These are phyloP conservation scores for Vanacampus margaritifer DNA, from an alignment of 2,113 vertebrate genomes.

Conservation along the genomic window DNA sequence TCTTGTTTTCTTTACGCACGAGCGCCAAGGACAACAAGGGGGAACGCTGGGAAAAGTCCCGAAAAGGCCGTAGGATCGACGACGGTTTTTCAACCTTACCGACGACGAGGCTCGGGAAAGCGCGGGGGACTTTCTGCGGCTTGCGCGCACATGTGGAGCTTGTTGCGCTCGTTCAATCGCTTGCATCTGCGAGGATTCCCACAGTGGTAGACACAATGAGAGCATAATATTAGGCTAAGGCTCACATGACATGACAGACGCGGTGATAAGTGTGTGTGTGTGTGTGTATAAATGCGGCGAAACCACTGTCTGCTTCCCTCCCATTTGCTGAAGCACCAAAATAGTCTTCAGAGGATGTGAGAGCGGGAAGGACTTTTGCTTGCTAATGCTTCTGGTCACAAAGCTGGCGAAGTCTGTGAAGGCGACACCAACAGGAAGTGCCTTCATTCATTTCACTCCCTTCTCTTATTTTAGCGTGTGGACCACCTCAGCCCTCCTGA, in stretches of 20 bases:
- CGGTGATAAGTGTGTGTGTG: constrained; percentile 8
- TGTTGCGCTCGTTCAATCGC: constrained; percentile 16
- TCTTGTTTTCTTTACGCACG: constrained; percentile 13
- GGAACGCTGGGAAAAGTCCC: constrained; percentile 40
- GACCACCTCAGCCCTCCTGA: constrained; percentile 61
- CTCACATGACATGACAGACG: constrained; percentile 43
- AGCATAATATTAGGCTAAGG: constrained; percentile 61
- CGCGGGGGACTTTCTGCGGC: constrained; percentile 42
- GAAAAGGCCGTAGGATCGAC: constrained; percentile 5
- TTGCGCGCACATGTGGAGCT: constrained; percentile 29
- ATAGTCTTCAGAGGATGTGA: constrained; percentile 36
- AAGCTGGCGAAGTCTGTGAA: constrained; percentile 52
- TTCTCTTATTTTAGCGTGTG: constrained; percentile 60
- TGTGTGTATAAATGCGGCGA: constrained; percentile 24
- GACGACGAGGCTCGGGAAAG: constrained; percentile 19
- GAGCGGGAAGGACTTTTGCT: constrained; percentile 36
- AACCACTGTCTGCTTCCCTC: constrained; percentile 55
- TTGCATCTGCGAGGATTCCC: constrained; percentile 47
- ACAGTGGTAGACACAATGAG: constrained; percentile 47
- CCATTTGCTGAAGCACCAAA: constrained; percentile 29
- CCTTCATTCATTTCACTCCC: constrained; percentile 67
- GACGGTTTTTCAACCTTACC: constrained; percentile 23
- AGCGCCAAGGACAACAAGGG: constrained; percentile 50
- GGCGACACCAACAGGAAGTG: constrained; percentile 72
- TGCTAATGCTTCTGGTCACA: constrained; percentile 38